Evolutionary conservation across 2,888 invertebrate genomes (phyloP).

Genomic region (Metallyticus violacea): DNA sequence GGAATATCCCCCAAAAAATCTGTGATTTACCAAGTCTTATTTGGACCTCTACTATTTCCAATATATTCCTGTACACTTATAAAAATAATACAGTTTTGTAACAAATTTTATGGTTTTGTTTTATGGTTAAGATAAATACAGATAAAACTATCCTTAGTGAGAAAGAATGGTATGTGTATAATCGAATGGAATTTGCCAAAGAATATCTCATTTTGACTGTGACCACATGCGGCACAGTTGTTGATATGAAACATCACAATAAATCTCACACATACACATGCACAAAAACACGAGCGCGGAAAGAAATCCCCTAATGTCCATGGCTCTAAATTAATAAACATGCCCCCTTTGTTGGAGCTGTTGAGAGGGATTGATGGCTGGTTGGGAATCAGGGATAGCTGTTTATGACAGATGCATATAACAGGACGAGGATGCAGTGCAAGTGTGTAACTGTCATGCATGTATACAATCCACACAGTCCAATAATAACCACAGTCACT

Average conservation of each 20-base stretch:
- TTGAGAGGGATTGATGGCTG: background rate
- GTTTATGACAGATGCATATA: background rate
- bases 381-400: background rate
- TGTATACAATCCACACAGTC: background rate
- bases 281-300: background rate
- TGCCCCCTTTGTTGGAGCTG: conserved; percentile 1
- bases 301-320: conserved; percentile 14
- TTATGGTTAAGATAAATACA: background rate
- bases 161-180: background rate
- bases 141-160: background rate
- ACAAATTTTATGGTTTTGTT: too few relatives aligned
- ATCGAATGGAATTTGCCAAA: background rate
- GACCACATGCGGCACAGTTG: background rate
- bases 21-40: too few relatives aligned
- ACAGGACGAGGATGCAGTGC: background rate
- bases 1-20: too few relatives aligned
- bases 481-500: background rate
- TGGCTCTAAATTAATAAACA: conserved; percentile 18
- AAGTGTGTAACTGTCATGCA: background rate
- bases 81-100: too few relatives aligned
- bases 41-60: too few relatives aligned
- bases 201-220: background rate
- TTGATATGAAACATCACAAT: background rate
- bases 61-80: too few relatives aligned
- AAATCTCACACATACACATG: background rate